Percentiles rank a stretch among this genome's conserved stretches.
Conservation (phyloP, 2,797 vertebrate genomes). For the Enteromius paludinosus region DNA sequence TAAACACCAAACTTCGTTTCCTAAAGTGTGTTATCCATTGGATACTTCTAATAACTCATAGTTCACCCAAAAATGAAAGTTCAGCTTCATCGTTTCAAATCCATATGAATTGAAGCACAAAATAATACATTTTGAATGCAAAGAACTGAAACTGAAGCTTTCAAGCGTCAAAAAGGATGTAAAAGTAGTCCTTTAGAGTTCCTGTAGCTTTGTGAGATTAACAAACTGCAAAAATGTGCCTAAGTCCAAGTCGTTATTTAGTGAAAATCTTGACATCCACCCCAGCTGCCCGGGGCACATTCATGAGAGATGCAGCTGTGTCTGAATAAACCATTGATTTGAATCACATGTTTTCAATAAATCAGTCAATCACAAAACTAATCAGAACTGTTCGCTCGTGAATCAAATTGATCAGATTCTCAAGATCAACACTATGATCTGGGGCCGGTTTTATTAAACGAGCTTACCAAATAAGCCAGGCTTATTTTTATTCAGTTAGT, state of each 20-base stretch:
- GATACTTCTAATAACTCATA: not conserved
- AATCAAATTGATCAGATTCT: not conserved
- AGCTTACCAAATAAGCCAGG: too few relatives aligned
- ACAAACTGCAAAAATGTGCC: not conserved
- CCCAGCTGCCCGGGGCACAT: not conserved
- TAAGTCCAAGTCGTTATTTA: not conserved
- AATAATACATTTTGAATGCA: not conserved
- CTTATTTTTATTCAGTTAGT: too few relatives aligned
- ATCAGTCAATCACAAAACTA: not conserved
- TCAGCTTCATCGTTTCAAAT: not conserved
- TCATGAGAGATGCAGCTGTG: not conserved
- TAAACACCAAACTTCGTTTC: too few relatives aligned
- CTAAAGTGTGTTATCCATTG: not conserved
- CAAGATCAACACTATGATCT: not conserved
- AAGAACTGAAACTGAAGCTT: not conserved
- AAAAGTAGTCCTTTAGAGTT: not conserved
- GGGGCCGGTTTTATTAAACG: too few relatives aligned
- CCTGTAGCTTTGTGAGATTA: not conserved
- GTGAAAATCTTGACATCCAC: not conserved
- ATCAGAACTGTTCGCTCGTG: not conserved
- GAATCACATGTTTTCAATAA: not conserved
- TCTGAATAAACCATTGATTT: not conserved
- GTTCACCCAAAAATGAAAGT: not conserved
- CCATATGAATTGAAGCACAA: not conserved
- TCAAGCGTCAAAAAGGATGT: not conserved